Evolutionary conservation across 1,140 invertebrate species (phyloP).

Genomic region (Atopsyche davidsoni): DNA sequence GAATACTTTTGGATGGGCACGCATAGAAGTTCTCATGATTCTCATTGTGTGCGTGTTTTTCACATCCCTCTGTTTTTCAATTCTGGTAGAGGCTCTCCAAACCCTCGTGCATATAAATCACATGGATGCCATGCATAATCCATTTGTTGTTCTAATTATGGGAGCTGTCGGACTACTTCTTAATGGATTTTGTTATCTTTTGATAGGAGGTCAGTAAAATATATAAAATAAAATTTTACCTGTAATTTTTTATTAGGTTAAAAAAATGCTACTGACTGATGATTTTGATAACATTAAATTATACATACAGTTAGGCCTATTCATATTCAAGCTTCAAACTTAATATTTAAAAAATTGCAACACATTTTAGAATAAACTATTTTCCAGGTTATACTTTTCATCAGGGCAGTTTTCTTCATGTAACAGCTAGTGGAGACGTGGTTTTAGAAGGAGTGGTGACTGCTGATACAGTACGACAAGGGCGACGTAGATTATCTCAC

Average conservation of each 20-base stretch:
- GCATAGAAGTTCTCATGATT: constrained; percentile 78
- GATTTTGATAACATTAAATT: neutral
- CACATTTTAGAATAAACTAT: too few species aligned
- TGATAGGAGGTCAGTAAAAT: constrained; percentile 61
- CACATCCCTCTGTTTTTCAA: constrained; percentile 74
- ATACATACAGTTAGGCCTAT: too few species aligned
- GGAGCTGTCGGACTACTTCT: constrained; percentile 61
- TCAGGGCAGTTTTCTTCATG: constrained; percentile 65
- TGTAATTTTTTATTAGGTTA: too few species aligned
- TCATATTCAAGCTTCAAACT: too few species aligned
- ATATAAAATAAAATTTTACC: constrained; percentile 16
- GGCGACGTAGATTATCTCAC: constrained; percentile 45
- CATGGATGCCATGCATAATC: constrained; percentile 27
- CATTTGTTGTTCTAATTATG: constrained; percentile 50
- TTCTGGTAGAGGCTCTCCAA: constrained; percentile 75
- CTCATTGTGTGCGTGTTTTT: constrained; percentile 78
- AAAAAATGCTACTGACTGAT: too few species aligned
- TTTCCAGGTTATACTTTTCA: constrained; percentile 59
- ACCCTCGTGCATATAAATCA: constrained; percentile 72
- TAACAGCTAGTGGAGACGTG: constrained; percentile 59
- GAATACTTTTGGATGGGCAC: constrained; percentile 89
- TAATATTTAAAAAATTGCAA: too few species aligned
- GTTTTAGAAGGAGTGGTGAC: constrained; percentile 52
- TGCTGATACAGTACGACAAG: constrained; percentile 42
- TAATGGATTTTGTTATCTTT: constrained; percentile 64